phyloP scores from a whole-genome alignment of 2,113 vertebrate species.

The Prionailurus viverrinus region DNA sequence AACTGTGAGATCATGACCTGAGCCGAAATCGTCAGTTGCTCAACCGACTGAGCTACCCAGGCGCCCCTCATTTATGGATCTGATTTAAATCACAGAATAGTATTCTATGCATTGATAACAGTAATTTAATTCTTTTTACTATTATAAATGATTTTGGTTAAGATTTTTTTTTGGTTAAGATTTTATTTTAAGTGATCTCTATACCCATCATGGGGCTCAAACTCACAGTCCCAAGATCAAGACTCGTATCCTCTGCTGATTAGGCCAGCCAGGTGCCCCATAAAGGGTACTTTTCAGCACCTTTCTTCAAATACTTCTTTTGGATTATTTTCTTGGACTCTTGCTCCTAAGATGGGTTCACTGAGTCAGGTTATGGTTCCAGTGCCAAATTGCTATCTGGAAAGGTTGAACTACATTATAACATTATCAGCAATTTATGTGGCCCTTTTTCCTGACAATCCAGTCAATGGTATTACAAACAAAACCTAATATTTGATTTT shows the following conservation, averaged over 20 bases:
- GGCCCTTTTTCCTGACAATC: neutral
- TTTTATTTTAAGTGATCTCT: neutral
- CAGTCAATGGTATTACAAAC: constrained; percentile 14
- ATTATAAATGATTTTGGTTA: neutral
- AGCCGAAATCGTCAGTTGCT: too few species aligned
- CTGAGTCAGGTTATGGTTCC: neutral
- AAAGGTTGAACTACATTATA: constrained; percentile 40
- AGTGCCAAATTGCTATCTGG: neutral
- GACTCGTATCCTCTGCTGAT: neutral
- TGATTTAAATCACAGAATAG: constrained; percentile 47
- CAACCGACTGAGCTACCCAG: too few species aligned
- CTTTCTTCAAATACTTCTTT: constrained; percentile 37
- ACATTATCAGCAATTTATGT: constrained; percentile 29
- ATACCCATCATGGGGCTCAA: neutral
- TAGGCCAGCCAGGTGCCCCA: neutral
- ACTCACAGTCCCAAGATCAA: neutral
- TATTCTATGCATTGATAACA: neutral
- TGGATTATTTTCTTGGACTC: constrained; percentile 57
- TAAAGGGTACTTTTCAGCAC: neutral
- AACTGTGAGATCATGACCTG: too few species aligned
- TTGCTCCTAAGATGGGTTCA: neutral
- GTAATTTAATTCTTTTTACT: constrained; percentile 37
- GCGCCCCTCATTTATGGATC: neutral
- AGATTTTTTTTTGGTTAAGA: neutral
- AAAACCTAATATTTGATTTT: constrained; percentile 54